Conservation (phyloP, 2,888 invertebrate genomes). For the Lissonota sp. region DNA sequence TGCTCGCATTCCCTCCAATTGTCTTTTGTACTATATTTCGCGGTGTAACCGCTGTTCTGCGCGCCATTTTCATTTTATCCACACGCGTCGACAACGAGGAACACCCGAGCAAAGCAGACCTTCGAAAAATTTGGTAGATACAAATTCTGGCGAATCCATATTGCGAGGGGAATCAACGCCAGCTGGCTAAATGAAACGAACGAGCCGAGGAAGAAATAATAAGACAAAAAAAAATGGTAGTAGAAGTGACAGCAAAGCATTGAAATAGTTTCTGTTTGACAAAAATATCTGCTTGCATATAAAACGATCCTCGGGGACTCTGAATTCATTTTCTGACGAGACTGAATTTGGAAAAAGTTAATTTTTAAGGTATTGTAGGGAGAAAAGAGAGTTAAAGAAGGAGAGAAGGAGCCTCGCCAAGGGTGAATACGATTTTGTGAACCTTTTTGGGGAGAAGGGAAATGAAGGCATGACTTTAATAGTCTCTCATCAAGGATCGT, state of each 20-base stretch:
- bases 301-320: no score
- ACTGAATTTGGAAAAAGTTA: no score
- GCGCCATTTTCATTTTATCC: neutral
- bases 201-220: no score
- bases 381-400: neutral
- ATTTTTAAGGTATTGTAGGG: neutral
- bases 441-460: conserved; percentile 43
- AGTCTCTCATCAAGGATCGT: conserved; percentile 52
- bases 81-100: neutral
- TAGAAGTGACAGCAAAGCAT: no score
- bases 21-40: neutral
- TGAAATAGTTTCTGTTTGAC: no score
- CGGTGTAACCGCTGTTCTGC: neutral
- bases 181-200: conserved; percentile 9
- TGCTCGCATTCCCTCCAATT: neutral
- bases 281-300: no score
- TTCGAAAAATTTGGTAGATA: conserved; percentile 8
- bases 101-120: neutral
- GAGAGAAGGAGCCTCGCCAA: conserved; percentile 41
- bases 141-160: conserved; percentile 1
- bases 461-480: conserved; percentile 25
- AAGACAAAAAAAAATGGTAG: no score
- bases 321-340: no score
- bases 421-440: conserved; percentile 47
- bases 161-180: conserved; percentile 4